phyloP scores from a whole-genome alignment of 1,140 invertebrate genomes.

The Dendrolimus punctatus region DNA sequence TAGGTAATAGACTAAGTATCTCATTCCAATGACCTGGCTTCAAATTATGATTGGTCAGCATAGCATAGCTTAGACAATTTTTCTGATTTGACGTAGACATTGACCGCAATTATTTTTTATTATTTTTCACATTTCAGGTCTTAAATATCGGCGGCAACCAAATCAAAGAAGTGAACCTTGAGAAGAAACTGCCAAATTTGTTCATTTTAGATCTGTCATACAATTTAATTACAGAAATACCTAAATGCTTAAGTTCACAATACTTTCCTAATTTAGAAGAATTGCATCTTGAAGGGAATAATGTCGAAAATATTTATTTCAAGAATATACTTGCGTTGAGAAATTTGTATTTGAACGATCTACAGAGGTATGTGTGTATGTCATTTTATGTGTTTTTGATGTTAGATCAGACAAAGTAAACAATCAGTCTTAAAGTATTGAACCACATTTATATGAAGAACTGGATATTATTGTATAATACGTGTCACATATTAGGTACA shows the following conservation, averaged over 20 bases:
- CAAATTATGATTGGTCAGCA: too few species aligned
- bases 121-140: conserved; percentile 35
- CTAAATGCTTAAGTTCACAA: conserved; percentile 45
- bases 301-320: conserved; percentile 55
- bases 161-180: conserved; percentile 46
- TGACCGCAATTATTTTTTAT: not conserved
- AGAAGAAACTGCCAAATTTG: conserved; percentile 46
- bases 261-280: conserved; percentile 55
- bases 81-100: too few species aligned
- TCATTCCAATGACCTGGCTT: too few species aligned
- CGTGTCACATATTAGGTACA: too few species aligned
- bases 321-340: conserved; percentile 57
- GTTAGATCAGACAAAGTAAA: too few species aligned
- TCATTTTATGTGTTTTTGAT: too few species aligned
- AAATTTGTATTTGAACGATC: conserved; percentile 54
- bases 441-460: too few species aligned
- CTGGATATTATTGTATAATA: too few species aligned
- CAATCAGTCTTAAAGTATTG: too few species aligned
- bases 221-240: conserved; percentile 52
- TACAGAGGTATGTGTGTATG: conserved; percentile 27
- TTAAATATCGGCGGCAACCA: conserved; percentile 61
- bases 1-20: too few species aligned
- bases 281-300: conserved; percentile 60
- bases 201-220: conserved; percentile 59
- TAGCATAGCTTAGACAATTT: too few species aligned